Evolutionary conservation across 2,797 vertebrate genomes (phyloP), one percentile per base, ranked within the genome.

Genomic region (Coregonus sp.): DNA sequence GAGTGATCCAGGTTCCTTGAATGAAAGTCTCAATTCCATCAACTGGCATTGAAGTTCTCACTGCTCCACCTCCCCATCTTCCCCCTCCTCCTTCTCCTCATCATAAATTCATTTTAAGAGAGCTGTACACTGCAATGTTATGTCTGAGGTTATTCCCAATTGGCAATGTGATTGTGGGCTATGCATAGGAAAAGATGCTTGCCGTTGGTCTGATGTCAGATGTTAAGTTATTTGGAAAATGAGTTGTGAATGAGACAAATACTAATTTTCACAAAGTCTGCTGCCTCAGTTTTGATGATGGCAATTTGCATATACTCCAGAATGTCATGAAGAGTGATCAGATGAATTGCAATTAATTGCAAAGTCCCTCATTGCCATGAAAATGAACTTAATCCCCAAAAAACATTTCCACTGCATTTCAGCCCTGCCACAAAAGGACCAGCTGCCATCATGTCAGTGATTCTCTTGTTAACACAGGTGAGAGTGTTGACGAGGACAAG

Each of bases 1-100:
- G 20, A 77, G 75, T 5, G 78, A 78, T 61, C 73, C 51, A 56
- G n/a, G 72, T 29, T 66, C 35, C 20, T 50, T 69, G 37, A 52
- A 51, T 75, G n/a, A 37, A 59, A n/a, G 59, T 71, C 82, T 86
- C 68, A 31, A 80, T 85, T 85, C 85, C 71, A 78, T 11, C 79
- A 47, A 14, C 77, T 81, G 76, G 16, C 74, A 74, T 52, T 82
- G 79, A 81, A 82, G 81, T 84, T 14, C 18, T 33, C 33, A 20
- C n/a, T 14, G 80, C 82, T 80, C 75, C 78, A 50, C 59, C 82
- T 86, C 86, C 79, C 85, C 87, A 86, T 25, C 33, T n/a, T 33
- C 31, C 33, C 33, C 5, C 25, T 37, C 88, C 89, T 88, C 74
- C 71, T 83, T 75, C 78, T 74, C 69, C 72, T 37, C 61, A 29